These are phyloP conservation scores for Ceryle rudis DNA, from an alignment of 2,797 vertebrate species.

Conservation along the genomic window DNA sequence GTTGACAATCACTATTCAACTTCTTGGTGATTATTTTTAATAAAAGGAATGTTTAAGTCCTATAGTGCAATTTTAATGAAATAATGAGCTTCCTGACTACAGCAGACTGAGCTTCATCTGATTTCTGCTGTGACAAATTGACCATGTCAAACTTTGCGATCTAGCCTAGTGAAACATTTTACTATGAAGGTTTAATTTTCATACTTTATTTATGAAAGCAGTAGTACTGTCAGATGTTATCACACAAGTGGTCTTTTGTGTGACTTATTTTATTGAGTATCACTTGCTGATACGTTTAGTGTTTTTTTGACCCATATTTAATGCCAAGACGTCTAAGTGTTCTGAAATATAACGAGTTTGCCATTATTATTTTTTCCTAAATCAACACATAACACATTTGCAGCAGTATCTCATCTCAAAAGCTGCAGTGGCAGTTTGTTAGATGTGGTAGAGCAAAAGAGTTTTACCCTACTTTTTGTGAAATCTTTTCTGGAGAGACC, in stretches of 20 bases:
- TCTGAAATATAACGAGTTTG: constrained; percentile 36
- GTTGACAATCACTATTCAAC: constrained; percentile 25
- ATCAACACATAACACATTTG: neutral
- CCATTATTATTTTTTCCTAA: constrained; percentile 21
- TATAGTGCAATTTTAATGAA: constrained; percentile 67
- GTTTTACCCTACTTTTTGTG: neutral
- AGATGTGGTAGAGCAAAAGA: neutral
- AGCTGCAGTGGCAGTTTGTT: neutral
- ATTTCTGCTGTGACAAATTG: constrained; percentile 73
- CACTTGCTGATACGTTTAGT: constrained; percentile 54
- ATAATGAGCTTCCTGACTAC: constrained; percentile 69
- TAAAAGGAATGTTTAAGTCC: constrained; percentile 48
- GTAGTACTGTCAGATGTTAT: constrained; percentile 63
- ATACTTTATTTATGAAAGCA: constrained; percentile 76
- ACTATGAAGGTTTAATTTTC: constrained; percentile 74
- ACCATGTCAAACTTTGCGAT: constrained; percentile 65
- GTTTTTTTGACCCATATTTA: constrained; percentile 60
- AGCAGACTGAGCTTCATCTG: constrained; percentile 58
- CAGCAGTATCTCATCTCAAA: neutral
- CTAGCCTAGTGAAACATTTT: constrained; percentile 76
- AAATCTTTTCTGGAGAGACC: neutral
- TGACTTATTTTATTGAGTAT: constrained; percentile 74
- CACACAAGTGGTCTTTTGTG: constrained; percentile 47
- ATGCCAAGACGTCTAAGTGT: constrained; percentile 52
- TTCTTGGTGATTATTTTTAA: constrained; percentile 56